Evolutionary conservation across 2,888 invertebrate species (phyloP).

Genomic region (Aspidiotus rigidus): DNA sequence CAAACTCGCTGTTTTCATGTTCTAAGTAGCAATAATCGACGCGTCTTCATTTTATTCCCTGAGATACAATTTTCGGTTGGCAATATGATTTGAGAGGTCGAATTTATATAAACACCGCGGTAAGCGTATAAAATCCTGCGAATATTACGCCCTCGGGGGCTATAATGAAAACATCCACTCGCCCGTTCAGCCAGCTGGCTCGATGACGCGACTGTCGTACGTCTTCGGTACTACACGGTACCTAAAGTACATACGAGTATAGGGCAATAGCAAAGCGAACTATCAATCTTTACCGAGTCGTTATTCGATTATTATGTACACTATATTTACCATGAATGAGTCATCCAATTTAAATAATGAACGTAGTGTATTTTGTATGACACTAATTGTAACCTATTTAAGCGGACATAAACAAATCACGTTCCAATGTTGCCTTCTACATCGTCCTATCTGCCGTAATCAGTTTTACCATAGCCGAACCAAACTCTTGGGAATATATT

Average conservation of each 20-base stretch:
- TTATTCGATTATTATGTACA: not conserved
- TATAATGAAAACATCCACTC: slow-evolving; percentile 30
- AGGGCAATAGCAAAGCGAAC: slow-evolving; percentile 13
- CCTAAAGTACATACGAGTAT: not conserved
- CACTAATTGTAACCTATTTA: slow-evolving; percentile 29
- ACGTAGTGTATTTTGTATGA: slow-evolving; percentile 17
- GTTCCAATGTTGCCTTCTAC: not conserved
- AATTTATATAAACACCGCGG: slow-evolving; percentile 31
- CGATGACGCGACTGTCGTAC: no score
- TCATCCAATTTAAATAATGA: slow-evolving; percentile 10
- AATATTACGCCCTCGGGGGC: slow-evolving; percentile 30
- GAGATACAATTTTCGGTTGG: slow-evolving; percentile 2
- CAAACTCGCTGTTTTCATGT: no score
- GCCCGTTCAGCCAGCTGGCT: not conserved
- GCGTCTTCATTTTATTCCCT: slow-evolving; percentile 1
- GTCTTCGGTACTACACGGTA: not conserved
- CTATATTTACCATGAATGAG: not conserved
- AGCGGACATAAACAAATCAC: slow-evolving; percentile 26
- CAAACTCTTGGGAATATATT: not conserved
- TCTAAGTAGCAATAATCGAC: not conserved
- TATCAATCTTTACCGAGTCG: not conserved
- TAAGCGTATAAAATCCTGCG: slow-evolving; percentile 29
- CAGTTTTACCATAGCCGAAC: not conserved
- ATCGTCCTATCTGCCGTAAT: not conserved
- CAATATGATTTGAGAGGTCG: slow-evolving; percentile 24